A percentile compares a stretch with the other conserved stretches of the same genome.
phyloP scores from a whole-genome alignment of 2,797 vertebrate species.

The Clarias laeviceps region DNA sequence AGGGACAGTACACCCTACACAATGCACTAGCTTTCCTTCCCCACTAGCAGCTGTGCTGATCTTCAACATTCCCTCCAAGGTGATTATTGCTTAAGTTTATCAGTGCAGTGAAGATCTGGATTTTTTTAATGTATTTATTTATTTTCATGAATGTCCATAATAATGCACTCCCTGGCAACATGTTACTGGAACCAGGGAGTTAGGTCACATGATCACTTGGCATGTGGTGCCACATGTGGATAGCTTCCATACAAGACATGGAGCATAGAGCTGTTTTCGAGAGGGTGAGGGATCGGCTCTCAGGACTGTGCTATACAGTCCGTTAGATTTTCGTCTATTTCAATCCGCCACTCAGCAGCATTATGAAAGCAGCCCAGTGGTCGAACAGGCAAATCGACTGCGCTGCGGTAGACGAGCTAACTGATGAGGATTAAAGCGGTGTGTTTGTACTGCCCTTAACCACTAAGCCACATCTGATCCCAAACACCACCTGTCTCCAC shows the following conservation, averaged over 20 bases:
- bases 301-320: no score
- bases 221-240: background rate
- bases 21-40: no score
- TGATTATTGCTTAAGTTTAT: no score
- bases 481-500: constrained; percentile 33
- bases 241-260: background rate
- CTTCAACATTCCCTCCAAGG: no score
- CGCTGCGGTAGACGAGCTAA: constrained; percentile 15
- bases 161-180: background rate
- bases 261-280: background rate
- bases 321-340: background rate
- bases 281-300: background rate
- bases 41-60: no score
- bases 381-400: constrained; percentile 23
- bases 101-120: background rate
- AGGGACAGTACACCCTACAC: no score
- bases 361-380: constrained; percentile 8
- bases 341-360: background rate
- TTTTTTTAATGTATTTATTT: no score
- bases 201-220: background rate
- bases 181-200: background rate
- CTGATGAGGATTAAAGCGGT: constrained; percentile 17
- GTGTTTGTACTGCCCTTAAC: constrained; percentile 32
- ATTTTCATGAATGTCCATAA: background rate
- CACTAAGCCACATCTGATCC: constrained; percentile 33